Percentiles rank a stretch among this genome's conserved stretches.
Evolutionary conservation across 2,113 vertebrate genomes (phyloP).

Genomic region (Muntiacus reevesi): DNA sequence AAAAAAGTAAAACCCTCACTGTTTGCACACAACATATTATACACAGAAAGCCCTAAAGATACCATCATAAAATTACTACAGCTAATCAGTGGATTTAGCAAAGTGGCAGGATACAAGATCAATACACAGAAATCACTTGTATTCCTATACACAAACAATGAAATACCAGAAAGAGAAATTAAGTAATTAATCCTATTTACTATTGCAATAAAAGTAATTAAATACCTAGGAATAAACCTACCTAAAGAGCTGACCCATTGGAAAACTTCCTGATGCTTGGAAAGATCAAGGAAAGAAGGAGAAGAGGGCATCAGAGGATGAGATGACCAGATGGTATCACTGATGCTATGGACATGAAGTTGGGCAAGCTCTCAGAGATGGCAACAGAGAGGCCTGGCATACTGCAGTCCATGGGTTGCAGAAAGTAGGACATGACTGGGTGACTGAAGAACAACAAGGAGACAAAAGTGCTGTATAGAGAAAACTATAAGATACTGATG

Average conservation of each 20-base stretch:
- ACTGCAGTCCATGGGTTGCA: background rate
- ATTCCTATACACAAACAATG: background rate
- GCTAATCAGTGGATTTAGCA: background rate
- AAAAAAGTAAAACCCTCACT: background rate
- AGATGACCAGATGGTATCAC: background rate
- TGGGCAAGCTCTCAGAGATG: background rate
- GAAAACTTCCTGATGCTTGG: background rate
- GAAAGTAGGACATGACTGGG: background rate
- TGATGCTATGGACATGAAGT: background rate
- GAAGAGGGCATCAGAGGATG: background rate
- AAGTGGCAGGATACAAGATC: background rate
- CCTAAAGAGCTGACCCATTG: background rate
- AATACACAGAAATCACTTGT: background rate
- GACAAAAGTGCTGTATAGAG: background rate
- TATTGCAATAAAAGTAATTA: background rate
- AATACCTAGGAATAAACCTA: background rate
- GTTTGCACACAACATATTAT: background rate
- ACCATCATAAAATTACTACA: background rate
- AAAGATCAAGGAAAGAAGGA: background rate
- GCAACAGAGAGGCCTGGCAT: background rate
- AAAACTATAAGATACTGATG: background rate
- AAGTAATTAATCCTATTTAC: background rate
- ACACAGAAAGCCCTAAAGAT: background rate
- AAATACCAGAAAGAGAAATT: background rate
- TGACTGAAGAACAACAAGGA: background rate